Conservation (phyloP, 2,888 invertebrate genomes). For the Cheilosia vulpina region DNA sequence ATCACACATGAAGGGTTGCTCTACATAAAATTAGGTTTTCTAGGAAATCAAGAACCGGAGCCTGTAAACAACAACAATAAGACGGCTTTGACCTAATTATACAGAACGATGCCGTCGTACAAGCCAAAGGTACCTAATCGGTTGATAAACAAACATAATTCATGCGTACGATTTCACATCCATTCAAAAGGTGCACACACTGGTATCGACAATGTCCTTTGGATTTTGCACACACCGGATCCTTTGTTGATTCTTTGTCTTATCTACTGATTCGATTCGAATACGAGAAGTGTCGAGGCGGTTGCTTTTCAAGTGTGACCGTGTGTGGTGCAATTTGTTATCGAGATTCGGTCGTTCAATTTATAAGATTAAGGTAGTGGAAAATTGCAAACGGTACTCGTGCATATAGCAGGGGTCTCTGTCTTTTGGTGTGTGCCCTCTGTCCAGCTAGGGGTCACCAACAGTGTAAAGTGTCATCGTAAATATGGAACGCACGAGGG, state of each 20-base stretch:
- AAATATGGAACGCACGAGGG: conserved; percentile 70
- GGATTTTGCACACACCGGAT: conserved; percentile 63
- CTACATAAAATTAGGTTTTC: conserved; percentile 49
- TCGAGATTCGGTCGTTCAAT: conserved; percentile 68
- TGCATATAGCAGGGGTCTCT: neutral
- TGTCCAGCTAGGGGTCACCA: conserved; percentile 61
- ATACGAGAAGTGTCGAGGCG: conserved; percentile 30
- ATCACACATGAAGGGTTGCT: conserved; percentile 68
- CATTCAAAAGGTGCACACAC: conserved; percentile 48
- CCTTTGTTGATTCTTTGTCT: conserved; percentile 50
- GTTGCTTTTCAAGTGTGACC: conserved; percentile 61
- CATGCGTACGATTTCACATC: conserved; percentile 20
- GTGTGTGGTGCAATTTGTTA: conserved; percentile 73
- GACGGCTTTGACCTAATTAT: conserved; percentile 63
- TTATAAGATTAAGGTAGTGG: conserved; percentile 59
- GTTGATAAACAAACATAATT: conserved; percentile 44
- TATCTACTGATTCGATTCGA: conserved; percentile 55
- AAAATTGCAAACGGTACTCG: conserved; percentile 62
- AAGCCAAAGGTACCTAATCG: neutral
- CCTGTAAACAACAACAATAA: neutral
- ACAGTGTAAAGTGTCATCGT: conserved; percentile 73
- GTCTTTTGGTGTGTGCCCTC: conserved; percentile 57
- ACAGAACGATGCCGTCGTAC: conserved; percentile 2
- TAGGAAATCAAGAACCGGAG: conserved; percentile 18
- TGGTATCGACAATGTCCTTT: conserved; percentile 28